A percentile compares a stretch with the other conserved stretches of the same genome.
These are phyloP conservation scores for Sitophilus oryzae DNA, from an alignment of 1,140 invertebrate genomes.

Conservation along the genomic window DNA sequence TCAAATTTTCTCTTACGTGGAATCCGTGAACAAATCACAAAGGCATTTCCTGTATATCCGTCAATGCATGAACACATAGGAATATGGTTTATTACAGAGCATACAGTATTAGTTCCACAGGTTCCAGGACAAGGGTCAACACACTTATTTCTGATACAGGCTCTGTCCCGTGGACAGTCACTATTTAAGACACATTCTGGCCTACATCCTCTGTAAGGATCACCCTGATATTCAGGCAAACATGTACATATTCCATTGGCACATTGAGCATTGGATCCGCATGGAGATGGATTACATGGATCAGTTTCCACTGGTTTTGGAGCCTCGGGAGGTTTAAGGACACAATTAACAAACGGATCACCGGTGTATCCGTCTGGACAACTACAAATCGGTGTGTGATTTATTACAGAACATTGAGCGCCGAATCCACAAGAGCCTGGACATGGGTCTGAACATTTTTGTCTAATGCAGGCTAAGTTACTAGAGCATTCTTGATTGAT, in stretches of 20 bases:
- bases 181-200: conserved; percentile 48
- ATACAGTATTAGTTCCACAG: too few species aligned
- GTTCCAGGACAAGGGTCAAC: too few species aligned
- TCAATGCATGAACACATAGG: too few species aligned
- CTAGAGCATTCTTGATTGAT: conserved; percentile 61
- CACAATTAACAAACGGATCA: conserved; percentile 64
- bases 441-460: conserved; percentile 66
- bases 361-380: conserved; percentile 63
- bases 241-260: conserved; percentile 48
- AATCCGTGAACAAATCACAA: too few species aligned
- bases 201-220: conserved; percentile 46
- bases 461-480: conserved; percentile 56
- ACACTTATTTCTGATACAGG: too few species aligned
- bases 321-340: conserved; percentile 42
- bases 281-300: conserved; percentile 26
- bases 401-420: conserved; percentile 57
- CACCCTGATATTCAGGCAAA: conserved; percentile 47
- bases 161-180: conserved; percentile 44
- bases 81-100: too few species aligned
- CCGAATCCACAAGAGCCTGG: conserved; percentile 64
- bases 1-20: too few species aligned
- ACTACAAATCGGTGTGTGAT: conserved; percentile 59
- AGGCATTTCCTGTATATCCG: too few species aligned
- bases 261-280: conserved; percentile 48
- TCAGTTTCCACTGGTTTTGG: conserved; percentile 9